Evolutionary conservation across 2,113 vertebrate genomes (phyloP).

Genomic region (Epinephelus cyanopodus): DNA sequence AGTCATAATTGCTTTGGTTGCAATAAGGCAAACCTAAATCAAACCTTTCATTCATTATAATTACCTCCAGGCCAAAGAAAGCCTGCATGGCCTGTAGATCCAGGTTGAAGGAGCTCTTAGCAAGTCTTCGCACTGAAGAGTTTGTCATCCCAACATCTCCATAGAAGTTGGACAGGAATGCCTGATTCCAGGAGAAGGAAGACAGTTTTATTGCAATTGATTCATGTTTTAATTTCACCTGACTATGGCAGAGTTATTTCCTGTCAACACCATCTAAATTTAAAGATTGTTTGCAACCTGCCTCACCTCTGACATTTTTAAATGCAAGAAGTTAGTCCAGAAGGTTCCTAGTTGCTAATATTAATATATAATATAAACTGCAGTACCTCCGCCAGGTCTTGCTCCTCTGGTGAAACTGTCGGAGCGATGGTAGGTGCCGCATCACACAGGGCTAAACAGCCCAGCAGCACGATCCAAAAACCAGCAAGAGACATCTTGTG

Average conservation of each 20-base stretch:
- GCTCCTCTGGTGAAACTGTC: conserved; percentile 48
- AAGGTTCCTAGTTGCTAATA: not conserved
- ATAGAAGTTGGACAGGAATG: conserved; percentile 72
- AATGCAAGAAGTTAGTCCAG: not conserved
- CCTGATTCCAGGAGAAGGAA: conserved; percentile 47
- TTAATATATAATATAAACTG: not conserved
- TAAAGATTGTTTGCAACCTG: not conserved
- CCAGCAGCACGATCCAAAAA: conserved; percentile 50
- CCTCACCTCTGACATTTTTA: not conserved
- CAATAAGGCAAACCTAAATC: not conserved
- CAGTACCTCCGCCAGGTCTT: conserved; percentile 72
- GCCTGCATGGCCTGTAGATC: conserved; percentile 81
- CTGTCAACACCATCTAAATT: not conserved
- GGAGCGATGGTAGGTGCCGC: conserved; percentile 60
- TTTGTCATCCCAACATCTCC: conserved; percentile 41
- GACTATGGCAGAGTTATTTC: not conserved
- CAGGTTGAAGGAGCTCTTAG: conserved; percentile 27
- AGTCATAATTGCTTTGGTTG: not conserved
- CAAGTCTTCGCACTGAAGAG: not conserved
- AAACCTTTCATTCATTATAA: not conserved
- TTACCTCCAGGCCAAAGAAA: conserved; percentile 82
- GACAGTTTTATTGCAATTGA: not conserved
- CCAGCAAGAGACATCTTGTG: conserved; percentile 34
- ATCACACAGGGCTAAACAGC: conserved; percentile 44
- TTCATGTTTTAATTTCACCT: not conserved